Conservation (phyloP, 2,113 vertebrate genomes). For the Willisornis vidua region DNA sequence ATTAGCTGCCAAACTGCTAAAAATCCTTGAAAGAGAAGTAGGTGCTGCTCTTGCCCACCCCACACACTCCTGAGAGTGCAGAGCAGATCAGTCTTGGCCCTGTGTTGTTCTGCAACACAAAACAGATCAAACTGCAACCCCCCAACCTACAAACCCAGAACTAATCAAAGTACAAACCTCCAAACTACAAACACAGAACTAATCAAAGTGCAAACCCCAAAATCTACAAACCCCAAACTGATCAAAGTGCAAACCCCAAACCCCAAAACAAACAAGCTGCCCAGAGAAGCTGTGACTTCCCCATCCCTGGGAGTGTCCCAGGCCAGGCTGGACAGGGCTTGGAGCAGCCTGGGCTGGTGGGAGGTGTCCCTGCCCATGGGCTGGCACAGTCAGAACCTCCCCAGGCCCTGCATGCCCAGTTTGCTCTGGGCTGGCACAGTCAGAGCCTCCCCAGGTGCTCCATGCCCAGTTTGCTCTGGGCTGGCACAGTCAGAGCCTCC, state of each 20-base stretch:
- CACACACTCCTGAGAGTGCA: fast-evolving
- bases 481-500: too few relatives aligned
- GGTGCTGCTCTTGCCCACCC: not conserved
- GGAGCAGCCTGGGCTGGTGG: not conserved
- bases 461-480: too few relatives aligned
- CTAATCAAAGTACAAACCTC: not conserved
- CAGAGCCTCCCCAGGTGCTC: too few relatives aligned
- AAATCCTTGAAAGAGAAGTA: not conserved
- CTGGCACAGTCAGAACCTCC: not conserved
- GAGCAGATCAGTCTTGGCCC: fast-evolving
- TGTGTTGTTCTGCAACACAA: fast-evolving
- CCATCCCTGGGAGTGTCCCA: too few relatives aligned
- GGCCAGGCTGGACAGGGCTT: too few relatives aligned
- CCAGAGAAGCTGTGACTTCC: too few relatives aligned
- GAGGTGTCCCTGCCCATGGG: not conserved
- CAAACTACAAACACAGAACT: not conserved
- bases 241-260: not conserved
- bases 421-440: not conserved
- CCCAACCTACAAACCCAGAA: not conserved
- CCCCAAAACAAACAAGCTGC: not conserved
- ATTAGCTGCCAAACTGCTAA: not conserved
- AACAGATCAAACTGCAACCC: not conserved
- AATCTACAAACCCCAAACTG: not conserved
- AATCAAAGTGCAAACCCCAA: not conserved
- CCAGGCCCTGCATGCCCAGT: not conserved